Evolutionary conservation across 1,140 invertebrate genomes (phyloP), one percentile per base, ranked within the genome.

Genomic region (Orius insidiosus): DNA sequence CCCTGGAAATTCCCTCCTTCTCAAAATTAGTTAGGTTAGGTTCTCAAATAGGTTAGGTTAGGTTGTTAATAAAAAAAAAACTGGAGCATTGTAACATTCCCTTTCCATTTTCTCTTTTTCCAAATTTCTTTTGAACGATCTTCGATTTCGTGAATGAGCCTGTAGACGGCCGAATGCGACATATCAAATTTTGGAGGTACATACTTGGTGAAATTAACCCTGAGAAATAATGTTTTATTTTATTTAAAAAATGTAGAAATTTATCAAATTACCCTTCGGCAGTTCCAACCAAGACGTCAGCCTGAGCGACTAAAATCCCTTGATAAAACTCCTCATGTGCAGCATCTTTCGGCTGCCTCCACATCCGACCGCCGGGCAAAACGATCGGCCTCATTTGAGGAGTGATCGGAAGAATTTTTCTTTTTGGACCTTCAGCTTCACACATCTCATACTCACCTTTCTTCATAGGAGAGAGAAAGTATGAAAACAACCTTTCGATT

Each of bases 281-380:
- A 57, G 72, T 76, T 50, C 81, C 82, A 37, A 74, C 70, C 43
- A 85, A 76, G 10, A 84, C 69, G 65, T 84, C 80, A 5, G 79
- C 74, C 56, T 82, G 79, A 10, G 73, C 71, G 45, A 74, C 72
- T 46, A 85, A 61, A 3, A 76, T 76, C 56, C 82, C 79, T 35
- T 74, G 74, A 34, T 85, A 81, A 61, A 78, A 73, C 51, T 81
- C 75, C 47, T 85, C 82, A 53, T 78, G 75, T 61, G 79, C 80
- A 47, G 78, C 80, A 60, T 84, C 80, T 58, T 77, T 74, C 2
- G 79, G 76, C 53, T 70, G 70, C 52, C 71, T 72, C 80, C 80
- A 85, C 57, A 72, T 72, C 35, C 78, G 67, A 8, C 79, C 80
- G 34, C 75, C 76, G 3, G 75, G 75, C 31, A 78, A 61, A 24